A percentile compares a stretch with the other conserved stretches of the same genome.
Evolutionary conservation across 2,113 vertebrate genomes (phyloP).

Genomic region (Pteropus alecto): DNA sequence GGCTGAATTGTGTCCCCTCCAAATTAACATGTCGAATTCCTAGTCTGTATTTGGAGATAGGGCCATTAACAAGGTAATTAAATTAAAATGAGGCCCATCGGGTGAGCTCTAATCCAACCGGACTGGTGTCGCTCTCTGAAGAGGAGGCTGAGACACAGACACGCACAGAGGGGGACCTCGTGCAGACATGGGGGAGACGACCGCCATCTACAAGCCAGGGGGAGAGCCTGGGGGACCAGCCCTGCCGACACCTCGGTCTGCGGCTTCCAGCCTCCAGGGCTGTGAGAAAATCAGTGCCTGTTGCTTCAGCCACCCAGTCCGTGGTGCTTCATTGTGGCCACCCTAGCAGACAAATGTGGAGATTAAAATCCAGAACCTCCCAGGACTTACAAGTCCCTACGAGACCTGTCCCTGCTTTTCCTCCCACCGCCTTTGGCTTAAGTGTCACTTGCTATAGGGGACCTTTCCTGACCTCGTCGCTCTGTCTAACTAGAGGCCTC

Average conservation of each 20-base stretch:
- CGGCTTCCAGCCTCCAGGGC: background rate
- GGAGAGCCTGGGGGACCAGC: background rate
- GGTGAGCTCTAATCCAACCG: background rate
- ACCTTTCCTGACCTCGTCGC: background rate
- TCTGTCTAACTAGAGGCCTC: background rate
- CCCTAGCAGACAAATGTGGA: background rate
- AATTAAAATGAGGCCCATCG: background rate
- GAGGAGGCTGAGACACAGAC: background rate
- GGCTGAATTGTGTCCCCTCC: background rate
- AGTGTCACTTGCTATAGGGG: background rate
- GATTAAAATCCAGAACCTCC: background rate
- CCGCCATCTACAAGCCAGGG: background rate
- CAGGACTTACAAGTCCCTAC: fast-evolving
- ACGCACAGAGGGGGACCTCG: no score
- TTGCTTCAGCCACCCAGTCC: background rate
- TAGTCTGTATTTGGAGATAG: background rate
- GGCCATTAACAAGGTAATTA: background rate
- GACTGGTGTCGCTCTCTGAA: background rate
- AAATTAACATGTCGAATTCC: background rate
- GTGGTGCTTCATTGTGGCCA: background rate
- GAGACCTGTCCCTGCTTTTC: no score
- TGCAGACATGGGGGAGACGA: background rate
- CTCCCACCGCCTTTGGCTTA: background rate
- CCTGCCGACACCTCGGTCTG: background rate
- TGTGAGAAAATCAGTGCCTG: background rate